phyloP scores from a whole-genome alignment of 30 jellyfish, hydroid and myxozoan species.

The Catostylus mosaicus region DNA sequence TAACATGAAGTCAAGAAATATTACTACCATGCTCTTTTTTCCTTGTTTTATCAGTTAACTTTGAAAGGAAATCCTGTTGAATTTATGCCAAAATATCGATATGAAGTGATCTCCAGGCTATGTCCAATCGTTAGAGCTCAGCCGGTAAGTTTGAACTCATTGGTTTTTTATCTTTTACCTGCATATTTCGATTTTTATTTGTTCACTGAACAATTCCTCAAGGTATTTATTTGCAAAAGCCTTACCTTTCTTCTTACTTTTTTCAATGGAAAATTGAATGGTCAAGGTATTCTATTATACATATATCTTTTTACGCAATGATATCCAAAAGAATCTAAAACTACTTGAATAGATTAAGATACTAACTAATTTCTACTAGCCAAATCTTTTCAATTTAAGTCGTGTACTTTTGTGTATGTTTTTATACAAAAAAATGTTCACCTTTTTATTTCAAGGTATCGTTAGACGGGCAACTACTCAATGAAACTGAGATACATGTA shows the following conservation, averaged over 20 bases:
- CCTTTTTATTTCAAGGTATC: slow-evolving; percentile 34
- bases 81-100: slow-evolving; percentile 68
- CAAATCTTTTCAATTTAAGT: too few species aligned
- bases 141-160: slow-evolving; percentile 40
- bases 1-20: too few species aligned
- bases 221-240: background rate
- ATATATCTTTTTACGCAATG: too few species aligned
- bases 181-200: too few species aligned
- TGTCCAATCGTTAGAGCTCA: slow-evolving; percentile 71
- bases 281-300: too few species aligned
- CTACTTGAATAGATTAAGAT: too few species aligned
- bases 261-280: too few species aligned
- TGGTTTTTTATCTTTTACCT: background rate
- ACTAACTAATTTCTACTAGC: too few species aligned
- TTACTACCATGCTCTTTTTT: background rate
- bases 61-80: slow-evolving; percentile 79
- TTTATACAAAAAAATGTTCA: too few species aligned
- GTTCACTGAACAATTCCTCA: too few species aligned
- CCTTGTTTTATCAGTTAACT: slow-evolving; percentile 32
- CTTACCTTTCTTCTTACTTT: background rate
- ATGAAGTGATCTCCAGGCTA: slow-evolving; percentile 54
- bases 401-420: background rate
- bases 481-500: slow-evolving; percentile 55
- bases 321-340: too few species aligned
- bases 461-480: slow-evolving; percentile 59